Percentiles rank a stretch among this genome's conserved stretches.
Evolutionary conservation across 2,797 vertebrate genomes (phyloP).

Genomic region (Lates japonicus): DNA sequence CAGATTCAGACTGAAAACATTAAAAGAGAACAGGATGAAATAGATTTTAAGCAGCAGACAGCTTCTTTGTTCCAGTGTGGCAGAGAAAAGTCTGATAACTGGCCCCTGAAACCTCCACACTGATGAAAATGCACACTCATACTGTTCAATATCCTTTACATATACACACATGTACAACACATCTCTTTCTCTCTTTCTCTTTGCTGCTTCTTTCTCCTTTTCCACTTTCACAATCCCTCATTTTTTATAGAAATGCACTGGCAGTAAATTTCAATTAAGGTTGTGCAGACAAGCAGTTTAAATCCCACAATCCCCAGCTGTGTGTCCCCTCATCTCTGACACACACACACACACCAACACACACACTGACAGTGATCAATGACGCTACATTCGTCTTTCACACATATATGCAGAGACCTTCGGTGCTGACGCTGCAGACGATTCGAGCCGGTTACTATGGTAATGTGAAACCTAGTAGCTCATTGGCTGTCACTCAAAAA

Average conservation of each 20-base stretch:
- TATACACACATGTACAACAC: neutral
- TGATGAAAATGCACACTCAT: slow-evolving; percentile 2
- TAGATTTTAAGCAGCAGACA: slow-evolving; percentile 27
- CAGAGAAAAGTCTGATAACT: slow-evolving; percentile 18
- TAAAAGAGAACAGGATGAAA: slow-evolving; percentile 30
- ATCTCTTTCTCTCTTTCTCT: neutral
- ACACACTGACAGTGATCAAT: slow-evolving; percentile 62
- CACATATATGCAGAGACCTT: slow-evolving; percentile 10
- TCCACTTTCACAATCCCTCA: neutral
- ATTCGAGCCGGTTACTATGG: slow-evolving; percentile 51
- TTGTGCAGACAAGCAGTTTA: slow-evolving; percentile 35
- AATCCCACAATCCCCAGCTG: slow-evolving; percentile 67
- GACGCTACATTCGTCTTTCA: slow-evolving; percentile 13
- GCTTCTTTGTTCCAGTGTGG: slow-evolving; percentile 22
- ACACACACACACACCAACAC: slow-evolving; percentile 6
- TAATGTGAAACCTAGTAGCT: slow-evolving; percentile 27
- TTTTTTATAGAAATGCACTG: slow-evolving; percentile 15
- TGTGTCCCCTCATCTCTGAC: slow-evolving; percentile 24
- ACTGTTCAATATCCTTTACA: neutral
- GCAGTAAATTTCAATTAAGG: slow-evolving; percentile 61
- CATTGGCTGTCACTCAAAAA: slow-evolving; percentile 28
- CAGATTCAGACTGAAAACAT: slow-evolving; percentile 27
- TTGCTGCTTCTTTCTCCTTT: neutral
- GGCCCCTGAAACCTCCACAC: neutral
- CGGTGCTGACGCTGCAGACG: slow-evolving; percentile 55